These are phyloP conservation scores for Quadriops clusia DNA, from an alignment of 2,888 invertebrate genomes.

Conservation along the genomic window DNA sequence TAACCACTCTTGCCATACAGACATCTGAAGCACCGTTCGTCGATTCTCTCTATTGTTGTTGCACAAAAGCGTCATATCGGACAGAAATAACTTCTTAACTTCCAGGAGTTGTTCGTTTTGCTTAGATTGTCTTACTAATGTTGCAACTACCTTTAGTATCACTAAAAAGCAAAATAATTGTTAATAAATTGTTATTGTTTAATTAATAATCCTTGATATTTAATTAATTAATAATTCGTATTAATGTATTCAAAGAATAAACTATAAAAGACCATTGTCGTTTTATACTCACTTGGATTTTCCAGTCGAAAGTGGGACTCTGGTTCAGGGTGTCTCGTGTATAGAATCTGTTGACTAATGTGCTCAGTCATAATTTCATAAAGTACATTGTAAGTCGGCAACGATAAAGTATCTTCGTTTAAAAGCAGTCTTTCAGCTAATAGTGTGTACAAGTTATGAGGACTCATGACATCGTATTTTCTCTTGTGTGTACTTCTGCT, in stretches of 20 bases:
- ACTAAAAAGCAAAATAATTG: no score
- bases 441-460: conserved; percentile 94
- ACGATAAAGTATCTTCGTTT: conserved; percentile 78
- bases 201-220: background rate
- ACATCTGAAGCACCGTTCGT: conserved; percentile 97
- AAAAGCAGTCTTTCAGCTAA: conserved; percentile 84
- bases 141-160: conserved; percentile 97
- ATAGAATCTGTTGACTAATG: conserved; percentile 88
- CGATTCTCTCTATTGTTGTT: conserved; percentile 95
- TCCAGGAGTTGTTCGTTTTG: conserved; percentile 82
- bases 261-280: background rate
- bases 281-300: conserved; percentile 74
- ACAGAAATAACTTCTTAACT: conserved; percentile 91
- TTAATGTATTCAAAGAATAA: conserved; percentile 2
- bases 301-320: conserved; percentile 90
- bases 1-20: conserved; percentile 99
- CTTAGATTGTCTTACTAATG: conserved; percentile 91
- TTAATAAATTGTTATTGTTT: conserved; percentile 7
- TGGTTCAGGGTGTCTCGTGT: conserved; percentile 88
- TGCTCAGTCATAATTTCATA: conserved; percentile 98
- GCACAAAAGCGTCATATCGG: conserved; percentile 96
- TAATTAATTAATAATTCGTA: conserved; percentile 2
- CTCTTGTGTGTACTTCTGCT: conserved; percentile 97
- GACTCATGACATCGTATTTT: conserved; percentile 98
- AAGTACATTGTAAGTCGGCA: conserved; percentile 95